These are phyloP conservation scores for Asteroscopus sphinx DNA, from an alignment of 2,888 invertebrate genomes.

Conservation along the genomic window DNA sequence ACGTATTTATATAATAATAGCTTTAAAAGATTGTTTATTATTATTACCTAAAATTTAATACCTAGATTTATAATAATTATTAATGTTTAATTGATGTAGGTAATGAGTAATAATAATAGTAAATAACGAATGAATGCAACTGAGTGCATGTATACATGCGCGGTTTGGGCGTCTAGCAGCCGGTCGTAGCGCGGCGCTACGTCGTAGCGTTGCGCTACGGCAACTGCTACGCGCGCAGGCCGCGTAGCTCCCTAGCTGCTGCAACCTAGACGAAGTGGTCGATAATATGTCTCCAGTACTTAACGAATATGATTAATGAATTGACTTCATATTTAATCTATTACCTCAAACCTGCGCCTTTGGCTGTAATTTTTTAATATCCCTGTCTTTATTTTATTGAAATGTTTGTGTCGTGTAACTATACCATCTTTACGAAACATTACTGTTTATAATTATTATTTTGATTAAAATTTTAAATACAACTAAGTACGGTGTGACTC, in stretches of 20 bases:
- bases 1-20: constrained; percentile 91
- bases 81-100: constrained; percentile 90
- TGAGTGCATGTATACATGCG: constrained; percentile 78
- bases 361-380: constrained; percentile 85
- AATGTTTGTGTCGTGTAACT: constrained; percentile 82
- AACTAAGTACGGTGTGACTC: constrained; percentile 87
- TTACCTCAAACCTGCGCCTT: constrained; percentile 88
- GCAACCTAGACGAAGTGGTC: constrained; percentile 82
- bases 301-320: constrained; percentile 89
- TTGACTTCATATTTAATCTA: constrained; percentile 89
- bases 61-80: constrained; percentile 89
- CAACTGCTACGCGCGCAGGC: constrained; percentile 61
- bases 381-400: constrained; percentile 88
- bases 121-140: constrained; percentile 87
- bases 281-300: constrained; percentile 82
- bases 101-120: constrained; percentile 88
- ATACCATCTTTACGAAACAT: constrained; percentile 79
- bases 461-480: constrained; percentile 86
- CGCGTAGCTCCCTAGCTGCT: constrained; percentile 62
- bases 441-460: constrained; percentile 77
- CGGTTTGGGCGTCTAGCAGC: constrained; percentile 62
- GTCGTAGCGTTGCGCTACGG: constrained; percentile 54
- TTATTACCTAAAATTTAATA: constrained; percentile 90
- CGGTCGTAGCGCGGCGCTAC: constrained; percentile 58
- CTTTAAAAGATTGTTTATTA: constrained; percentile 91